phyloP scores from a whole-genome alignment of 2,113 vertebrate species.

The Canis aureus region DNA sequence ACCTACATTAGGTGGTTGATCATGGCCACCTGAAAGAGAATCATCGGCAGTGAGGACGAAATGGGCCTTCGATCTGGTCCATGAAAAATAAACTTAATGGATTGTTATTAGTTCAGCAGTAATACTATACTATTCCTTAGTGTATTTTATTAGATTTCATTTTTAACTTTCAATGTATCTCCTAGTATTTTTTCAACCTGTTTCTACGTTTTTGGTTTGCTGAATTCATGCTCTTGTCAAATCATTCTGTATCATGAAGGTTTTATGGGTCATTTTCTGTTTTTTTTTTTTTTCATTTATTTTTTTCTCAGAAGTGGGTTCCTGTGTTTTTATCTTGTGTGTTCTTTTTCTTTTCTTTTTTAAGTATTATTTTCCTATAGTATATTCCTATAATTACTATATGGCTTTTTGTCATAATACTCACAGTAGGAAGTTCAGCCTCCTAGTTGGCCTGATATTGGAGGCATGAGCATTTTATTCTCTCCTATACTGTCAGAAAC shows the following conservation, averaged over 20 bases:
- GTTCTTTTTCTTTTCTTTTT: neutral
- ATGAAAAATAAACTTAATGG: neutral
- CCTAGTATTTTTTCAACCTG: neutral
- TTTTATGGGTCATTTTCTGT: neutral
- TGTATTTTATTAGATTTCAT: neutral
- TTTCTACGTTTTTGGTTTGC: neutral
- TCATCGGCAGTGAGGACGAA: neutral
- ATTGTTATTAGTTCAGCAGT: neutral
- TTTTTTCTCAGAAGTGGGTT: neutral
- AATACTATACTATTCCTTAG: neutral
- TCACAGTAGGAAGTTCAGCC: neutral
- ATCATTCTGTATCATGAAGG: neutral
- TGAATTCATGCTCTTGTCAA: neutral
- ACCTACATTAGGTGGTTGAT: neutral
- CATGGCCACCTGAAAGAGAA: neutral
- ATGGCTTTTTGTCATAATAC: neutral
- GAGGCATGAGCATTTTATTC: too few species aligned
- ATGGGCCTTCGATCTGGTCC: neutral
- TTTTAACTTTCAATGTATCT: neutral
- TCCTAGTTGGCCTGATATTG: rapidly evolving
- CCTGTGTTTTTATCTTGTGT: neutral
- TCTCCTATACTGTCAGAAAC: too few species aligned
- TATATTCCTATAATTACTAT: neutral
- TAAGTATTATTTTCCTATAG: neutral
- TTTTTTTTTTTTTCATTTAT: neutral